Conservation (phyloP, 2,888 invertebrate genomes). For the Cheilosia grossa region DNA sequence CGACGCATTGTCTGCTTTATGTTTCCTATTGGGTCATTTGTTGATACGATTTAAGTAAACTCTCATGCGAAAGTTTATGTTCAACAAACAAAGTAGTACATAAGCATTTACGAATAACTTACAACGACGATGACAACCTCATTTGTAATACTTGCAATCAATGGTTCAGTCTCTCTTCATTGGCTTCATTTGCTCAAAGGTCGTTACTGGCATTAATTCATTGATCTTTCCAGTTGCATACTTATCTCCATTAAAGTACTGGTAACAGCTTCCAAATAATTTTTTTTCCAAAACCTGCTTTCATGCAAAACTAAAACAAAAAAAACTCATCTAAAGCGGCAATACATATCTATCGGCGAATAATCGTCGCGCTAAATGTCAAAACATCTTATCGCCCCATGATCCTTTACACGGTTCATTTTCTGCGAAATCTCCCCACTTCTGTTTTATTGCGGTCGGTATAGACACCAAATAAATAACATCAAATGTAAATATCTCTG, state of each 20-base stretch:
- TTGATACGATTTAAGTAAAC: no score
- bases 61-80: no score
- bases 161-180: not conserved
- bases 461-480: slow-evolving; percentile 45
- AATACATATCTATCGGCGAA: not conserved
- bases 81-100: no score
- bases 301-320: slow-evolving; percentile 3
- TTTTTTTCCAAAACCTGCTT: not conserved
- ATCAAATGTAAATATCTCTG: slow-evolving; percentile 37
- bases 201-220: not conserved
- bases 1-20: no score
- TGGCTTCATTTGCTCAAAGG: not conserved
- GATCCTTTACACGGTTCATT: slow-evolving; percentile 35
- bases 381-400: slow-evolving; percentile 36
- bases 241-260: slow-evolving; percentile 19
- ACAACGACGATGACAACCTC: no score
- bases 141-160: no score
- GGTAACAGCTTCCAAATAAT: slow-evolving; percentile 9
- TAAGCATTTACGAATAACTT: no score
- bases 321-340: not conserved
- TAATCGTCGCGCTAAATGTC: slow-evolving; percentile 32
- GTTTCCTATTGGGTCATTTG: no score
- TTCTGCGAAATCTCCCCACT: slow-evolving; percentile 12
- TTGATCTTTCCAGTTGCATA: not conserved
- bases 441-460: not conserved